These are phyloP conservation scores for Mylabris sibirica DNA, from an alignment of 2,888 invertebrate species.

Conservation along the genomic window DNA sequence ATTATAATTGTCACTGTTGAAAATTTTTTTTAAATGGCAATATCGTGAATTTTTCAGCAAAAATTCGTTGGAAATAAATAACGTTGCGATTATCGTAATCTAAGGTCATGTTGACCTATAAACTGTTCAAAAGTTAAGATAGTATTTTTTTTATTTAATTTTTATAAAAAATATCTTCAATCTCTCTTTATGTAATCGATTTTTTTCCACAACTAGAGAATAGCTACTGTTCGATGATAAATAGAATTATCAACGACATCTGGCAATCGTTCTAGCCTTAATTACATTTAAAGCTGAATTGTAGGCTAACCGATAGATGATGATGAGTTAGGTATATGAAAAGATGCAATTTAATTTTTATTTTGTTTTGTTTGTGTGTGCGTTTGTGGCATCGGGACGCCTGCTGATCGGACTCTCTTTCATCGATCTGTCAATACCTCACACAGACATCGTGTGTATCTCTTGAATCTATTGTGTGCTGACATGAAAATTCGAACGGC, in stretches of 20 bases:
- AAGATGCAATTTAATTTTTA: not conserved
- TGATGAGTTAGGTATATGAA: too few relatives aligned
- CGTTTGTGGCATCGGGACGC: constrained; percentile 33
- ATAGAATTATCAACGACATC: constrained; percentile 22
- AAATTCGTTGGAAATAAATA: constrained; percentile 9
- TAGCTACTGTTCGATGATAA: not conserved
- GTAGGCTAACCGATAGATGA: not conserved
- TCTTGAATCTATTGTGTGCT: constrained; percentile 60
- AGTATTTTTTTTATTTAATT: not conserved
- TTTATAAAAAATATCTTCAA: not conserved
- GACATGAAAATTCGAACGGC: constrained; percentile 66
- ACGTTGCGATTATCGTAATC: not conserved
- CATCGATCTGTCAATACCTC: constrained; percentile 60
- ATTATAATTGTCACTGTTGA: constrained; percentile 13
- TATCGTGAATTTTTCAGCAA: constrained; percentile 13
- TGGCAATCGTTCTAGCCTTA: constrained; percentile 29
- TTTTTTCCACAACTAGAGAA: not conserved
- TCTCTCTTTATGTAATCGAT: not conserved
- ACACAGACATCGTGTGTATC: constrained; percentile 58
- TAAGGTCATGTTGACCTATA: constrained; percentile 11
- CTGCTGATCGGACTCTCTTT: constrained; percentile 45
- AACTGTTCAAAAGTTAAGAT: constrained; percentile 1
- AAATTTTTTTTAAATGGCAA: constrained; percentile 4
- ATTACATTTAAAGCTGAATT: constrained; percentile 18
- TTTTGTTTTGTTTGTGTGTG: constrained; percentile 12